Percentiles rank a stretch among this genome's conserved stretches.
These are phyloP conservation scores for Hypotaenidia philippensis DNA, from an alignment of 2,797 vertebrate species.

Conservation along the genomic window DNA sequence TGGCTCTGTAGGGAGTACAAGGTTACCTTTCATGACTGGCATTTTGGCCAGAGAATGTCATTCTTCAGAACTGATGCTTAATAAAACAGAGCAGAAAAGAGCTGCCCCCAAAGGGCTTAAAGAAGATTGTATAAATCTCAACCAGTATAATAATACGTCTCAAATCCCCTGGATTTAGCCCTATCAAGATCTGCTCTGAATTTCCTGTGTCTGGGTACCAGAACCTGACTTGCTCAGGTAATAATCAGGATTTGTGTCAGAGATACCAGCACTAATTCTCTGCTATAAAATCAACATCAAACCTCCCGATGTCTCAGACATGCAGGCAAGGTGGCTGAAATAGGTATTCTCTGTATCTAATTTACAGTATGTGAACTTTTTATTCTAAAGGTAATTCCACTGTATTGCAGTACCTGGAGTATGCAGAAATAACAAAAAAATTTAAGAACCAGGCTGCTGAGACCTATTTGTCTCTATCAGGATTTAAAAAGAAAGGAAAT, in stretches of 20 bases:
- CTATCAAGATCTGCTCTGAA: background rate
- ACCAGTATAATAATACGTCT: background rate
- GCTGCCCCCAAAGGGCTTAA: background rate
- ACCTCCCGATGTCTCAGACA: background rate
- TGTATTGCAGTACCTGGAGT: background rate
- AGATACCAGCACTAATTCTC: background rate
- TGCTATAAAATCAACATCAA: background rate
- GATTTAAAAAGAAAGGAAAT: constrained; percentile 10
- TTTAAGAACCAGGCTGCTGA: background rate
- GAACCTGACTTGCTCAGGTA: background rate
- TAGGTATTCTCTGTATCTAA: background rate
- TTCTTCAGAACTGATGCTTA: background rate
- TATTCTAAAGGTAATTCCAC: background rate
- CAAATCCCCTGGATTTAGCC: background rate
- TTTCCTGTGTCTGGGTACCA: background rate
- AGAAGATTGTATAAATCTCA: background rate
- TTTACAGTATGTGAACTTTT: background rate
- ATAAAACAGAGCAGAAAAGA: background rate
- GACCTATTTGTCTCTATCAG: background rate
- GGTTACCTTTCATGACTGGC: background rate
- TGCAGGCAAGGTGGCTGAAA: background rate
- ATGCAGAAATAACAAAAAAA: background rate
- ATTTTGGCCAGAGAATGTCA: background rate
- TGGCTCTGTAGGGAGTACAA: background rate
- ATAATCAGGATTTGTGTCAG: background rate